Conservation (phyloP, 2,797 vertebrate species). For the Aplochiton taeniatus region DNA sequence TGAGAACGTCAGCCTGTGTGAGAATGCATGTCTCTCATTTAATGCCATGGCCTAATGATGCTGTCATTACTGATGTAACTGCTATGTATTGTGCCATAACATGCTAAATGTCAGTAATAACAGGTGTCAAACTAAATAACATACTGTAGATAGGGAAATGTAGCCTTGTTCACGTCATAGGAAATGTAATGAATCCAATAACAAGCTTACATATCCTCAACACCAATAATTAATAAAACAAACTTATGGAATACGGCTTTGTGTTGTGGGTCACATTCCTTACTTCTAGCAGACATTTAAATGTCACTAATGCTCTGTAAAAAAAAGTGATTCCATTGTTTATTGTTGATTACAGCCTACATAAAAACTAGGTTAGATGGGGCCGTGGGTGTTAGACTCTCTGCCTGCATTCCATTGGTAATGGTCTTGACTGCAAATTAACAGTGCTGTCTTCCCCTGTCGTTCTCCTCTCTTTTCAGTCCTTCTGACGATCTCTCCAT, state of each 20-base stretch:
- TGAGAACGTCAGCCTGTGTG: no score
- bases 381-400: neutral
- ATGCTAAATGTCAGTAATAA: no score
- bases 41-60: no score
- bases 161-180: no score
- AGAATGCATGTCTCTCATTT: no score
- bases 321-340: neutral
- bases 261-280: neutral
- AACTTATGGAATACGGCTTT: neutral
- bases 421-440: slow-evolving; percentile 8
- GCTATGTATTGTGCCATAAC: no score
- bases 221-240: neutral
- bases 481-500: slow-evolving; percentile 12
- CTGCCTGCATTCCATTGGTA: neutral
- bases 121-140: no score
- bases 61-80: no score
- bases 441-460: neutral
- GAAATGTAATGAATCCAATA: neutral
- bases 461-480: neutral
- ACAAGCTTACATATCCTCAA: neutral
- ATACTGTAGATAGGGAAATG: no score
- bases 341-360: slow-evolving; percentile 1
- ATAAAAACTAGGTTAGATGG: slow-evolving; percentile 3
- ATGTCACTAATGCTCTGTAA: neutral
- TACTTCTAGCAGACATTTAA: neutral